Evolutionary conservation across 2,113 vertebrate species (phyloP).

Genomic region (Anguilla rostrata): DNA sequence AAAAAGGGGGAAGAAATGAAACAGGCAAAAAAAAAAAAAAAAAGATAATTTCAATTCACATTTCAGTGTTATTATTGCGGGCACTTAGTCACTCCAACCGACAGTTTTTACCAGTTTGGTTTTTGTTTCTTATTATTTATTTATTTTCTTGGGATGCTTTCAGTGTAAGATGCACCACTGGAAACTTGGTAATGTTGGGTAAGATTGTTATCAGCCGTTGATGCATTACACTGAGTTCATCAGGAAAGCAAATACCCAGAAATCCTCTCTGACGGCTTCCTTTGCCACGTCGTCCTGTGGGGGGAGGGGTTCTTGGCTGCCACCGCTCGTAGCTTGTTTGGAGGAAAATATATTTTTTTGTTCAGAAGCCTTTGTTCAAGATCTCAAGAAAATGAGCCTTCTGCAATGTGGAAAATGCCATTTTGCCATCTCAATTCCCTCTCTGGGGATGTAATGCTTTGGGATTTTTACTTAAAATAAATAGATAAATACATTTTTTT

Average conservation of each 20-base stretch:
- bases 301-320: not conserved
- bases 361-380: too few relatives aligned
- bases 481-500: not conserved
- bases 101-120: not conserved
- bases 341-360: not conserved
- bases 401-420: not conserved
- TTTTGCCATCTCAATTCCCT: not conserved
- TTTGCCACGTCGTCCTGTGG: not conserved
- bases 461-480: not conserved
- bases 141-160: not conserved
- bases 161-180: not conserved
- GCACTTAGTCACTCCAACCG: not conserved
- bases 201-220: not conserved
- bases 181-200: not conserved
- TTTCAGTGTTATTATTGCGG: not conserved
- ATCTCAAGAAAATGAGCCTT: not conserved
- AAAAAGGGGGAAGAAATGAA: constrained; percentile 32
- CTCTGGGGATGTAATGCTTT: not conserved
- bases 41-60: constrained; percentile 33
- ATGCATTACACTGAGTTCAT: not conserved
- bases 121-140: too few relatives aligned
- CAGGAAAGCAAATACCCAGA: not conserved
- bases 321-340: not conserved
- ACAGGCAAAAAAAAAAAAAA: constrained; percentile 36
- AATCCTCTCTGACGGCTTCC: not conserved